phyloP scores from a whole-genome alignment of 2,113 vertebrate species.

The Dicaeum eximium region DNA sequence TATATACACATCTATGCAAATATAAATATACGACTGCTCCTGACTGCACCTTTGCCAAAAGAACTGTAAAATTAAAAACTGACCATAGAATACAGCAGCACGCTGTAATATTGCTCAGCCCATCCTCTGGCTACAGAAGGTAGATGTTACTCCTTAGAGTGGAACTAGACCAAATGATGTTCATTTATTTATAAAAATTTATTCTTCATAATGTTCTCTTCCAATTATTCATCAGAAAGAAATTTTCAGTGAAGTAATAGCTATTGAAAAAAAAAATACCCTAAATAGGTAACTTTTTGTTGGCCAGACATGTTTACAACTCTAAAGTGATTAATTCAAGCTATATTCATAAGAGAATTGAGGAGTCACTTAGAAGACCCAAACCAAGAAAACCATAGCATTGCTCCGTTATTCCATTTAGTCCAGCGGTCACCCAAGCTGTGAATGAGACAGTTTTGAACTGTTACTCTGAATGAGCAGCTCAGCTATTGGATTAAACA shows the following conservation, averaged over 20 bases:
- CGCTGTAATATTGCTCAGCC: background rate
- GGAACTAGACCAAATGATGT: background rate
- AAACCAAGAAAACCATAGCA: background rate
- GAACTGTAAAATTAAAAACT: background rate
- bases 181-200: background rate
- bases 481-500: background rate
- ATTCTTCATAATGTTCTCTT: background rate
- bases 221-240: background rate
- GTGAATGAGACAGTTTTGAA: background rate
- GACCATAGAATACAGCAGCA: background rate
- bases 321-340: background rate
- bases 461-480: background rate
- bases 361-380: background rate
- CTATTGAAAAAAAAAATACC: background rate
- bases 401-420: background rate
- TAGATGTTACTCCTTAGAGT: background rate
- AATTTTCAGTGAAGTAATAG: background rate
- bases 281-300: background rate
- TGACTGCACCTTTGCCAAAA: background rate
- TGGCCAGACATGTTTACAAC: background rate
- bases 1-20: background rate
- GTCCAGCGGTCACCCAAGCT: background rate
- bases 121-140: background rate
- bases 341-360: background rate
- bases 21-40: background rate